Evolutionary conservation across 2,888 invertebrate genomes (phyloP), one percentile per base, ranked within the genome.

Genomic region (Zonitis immaculata): DNA sequence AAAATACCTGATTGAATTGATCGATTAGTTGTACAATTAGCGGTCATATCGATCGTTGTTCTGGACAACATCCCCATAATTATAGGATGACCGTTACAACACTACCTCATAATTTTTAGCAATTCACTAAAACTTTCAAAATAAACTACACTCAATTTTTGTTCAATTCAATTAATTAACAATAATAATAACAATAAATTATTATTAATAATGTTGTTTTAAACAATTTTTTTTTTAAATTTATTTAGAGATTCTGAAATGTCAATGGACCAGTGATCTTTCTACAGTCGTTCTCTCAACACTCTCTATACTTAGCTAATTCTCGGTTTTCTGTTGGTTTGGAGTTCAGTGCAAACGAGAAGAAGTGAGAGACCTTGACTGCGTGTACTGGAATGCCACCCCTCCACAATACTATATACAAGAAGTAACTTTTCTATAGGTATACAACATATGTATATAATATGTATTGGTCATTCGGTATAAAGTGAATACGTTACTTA

Each of bases 331-430:
- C 35, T 25, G 54, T 22, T 39, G n/a, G n/a, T n/a, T n/a, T n/a
- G 25, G 45, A 26, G 20, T 46, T 42, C 44, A 39, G 43, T 49
- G 48, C 52, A 47, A 51, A 49, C 43, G 47, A 63, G 58, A 62
- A 59, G 61, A 64, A 57, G 58, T 51, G 49, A 61, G 59, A 65
- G 55, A 62, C 69, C 69, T 69, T 69, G 69, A 61, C 62, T 58
- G 56, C 56, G 47, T 43, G 51, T 52, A 44, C 52, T 62, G 67
- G 69, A 69, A 69, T 68, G 68, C 64, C 39, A 60, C 60, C 55
- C 52, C 56, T 52, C 56, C 56, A 56, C 14, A 27, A 8, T 4
- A 16, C 49, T 45, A 43, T 35, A 42, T 30, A 30, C 12, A 30
- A 30, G 30, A 16, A 14, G 3, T 14, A 12, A 16, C 9, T 35